phyloP scores from a whole-genome alignment of 1,140 invertebrate genomes.

The Hylyphantes graminicola region DNA sequence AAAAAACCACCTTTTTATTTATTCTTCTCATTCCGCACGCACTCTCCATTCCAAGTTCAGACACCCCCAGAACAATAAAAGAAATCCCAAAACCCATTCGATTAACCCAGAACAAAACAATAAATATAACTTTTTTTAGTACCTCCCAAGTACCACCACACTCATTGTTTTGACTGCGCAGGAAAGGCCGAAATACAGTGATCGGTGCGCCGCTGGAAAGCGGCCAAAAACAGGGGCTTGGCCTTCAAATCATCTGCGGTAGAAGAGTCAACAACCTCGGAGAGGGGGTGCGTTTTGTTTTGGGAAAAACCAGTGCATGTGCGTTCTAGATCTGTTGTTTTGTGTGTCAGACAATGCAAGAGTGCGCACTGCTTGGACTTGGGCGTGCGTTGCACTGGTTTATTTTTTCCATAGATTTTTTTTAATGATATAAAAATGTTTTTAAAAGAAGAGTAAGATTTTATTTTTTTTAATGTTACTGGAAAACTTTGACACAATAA shows the following conservation, averaged over 20 bases:
- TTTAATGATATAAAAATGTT: neutral
- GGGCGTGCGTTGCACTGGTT: too few relatives aligned
- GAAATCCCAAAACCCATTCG: too few relatives aligned
- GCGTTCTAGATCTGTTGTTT: neutral
- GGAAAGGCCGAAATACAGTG: neutral
- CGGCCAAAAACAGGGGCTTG: conserved; percentile 10
- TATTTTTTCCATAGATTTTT: too few relatives aligned
- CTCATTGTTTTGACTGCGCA: conserved; percentile 57
- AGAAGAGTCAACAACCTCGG: conserved; percentile 48
- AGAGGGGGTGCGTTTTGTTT: neutral
- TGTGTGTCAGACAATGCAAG: neutral
- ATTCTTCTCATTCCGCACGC: neutral
- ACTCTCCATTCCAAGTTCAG: conserved; percentile 12
- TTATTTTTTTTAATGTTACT: too few relatives aligned
- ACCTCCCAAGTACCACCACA: too few relatives aligned
- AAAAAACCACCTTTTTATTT: too few relatives aligned
- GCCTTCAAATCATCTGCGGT: conserved; percentile 40
- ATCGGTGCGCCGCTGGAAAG: conserved; percentile 23
- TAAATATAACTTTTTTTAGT: too few relatives aligned
- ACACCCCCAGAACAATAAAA: conserved; percentile 8
- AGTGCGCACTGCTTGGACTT: too few relatives aligned
- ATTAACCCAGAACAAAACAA: too few relatives aligned
- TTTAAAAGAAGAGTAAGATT: neutral
- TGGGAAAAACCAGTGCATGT: neutral
- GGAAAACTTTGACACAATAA: neutral